These are phyloP conservation scores for Phorcus lineatus DNA, from an alignment of 2,888 invertebrate genomes.

Conservation along the genomic window DNA sequence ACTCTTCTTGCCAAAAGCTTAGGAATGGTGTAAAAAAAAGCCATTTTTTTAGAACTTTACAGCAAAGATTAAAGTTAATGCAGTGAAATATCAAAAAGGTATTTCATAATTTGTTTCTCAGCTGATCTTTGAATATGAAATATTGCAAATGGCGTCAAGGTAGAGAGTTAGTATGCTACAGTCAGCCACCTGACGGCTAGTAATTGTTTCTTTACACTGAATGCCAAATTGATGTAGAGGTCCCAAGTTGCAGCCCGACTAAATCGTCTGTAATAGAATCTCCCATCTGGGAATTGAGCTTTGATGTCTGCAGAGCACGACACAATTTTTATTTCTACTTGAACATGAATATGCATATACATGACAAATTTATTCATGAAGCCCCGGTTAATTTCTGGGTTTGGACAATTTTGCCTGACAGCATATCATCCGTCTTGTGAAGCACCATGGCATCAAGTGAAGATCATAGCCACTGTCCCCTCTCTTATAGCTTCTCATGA, in stretches of 20 bases:
- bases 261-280: slow-evolving; percentile 23
- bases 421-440: slow-evolving; percentile 23
- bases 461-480: neutral
- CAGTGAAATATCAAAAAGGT: too few species aligned
- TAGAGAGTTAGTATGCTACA: too few species aligned
- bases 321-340: slow-evolving; percentile 19
- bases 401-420: slow-evolving; percentile 22
- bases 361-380: slow-evolving; percentile 24
- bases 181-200: slow-evolving; percentile 10
- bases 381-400: slow-evolving; percentile 12
- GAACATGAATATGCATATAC: slow-evolving; percentile 23
- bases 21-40: too few species aligned
- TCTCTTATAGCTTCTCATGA: slow-evolving; percentile 9
- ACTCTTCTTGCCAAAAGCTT: too few species aligned
- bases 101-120: too few species aligned
- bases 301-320: slow-evolving; percentile 17
- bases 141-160: too few species aligned
- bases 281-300: slow-evolving; percentile 18
- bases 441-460: slow-evolving; percentile 10
- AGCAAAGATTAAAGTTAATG: too few species aligned
- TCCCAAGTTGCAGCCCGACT: slow-evolving; percentile 11
- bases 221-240: slow-evolving; percentile 21
- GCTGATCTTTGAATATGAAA: too few species aligned
- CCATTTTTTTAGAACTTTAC: too few species aligned
- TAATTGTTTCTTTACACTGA: slow-evolving; percentile 23